Evolutionary conservation across 2,113 vertebrate genomes (phyloP).

Genomic region (Thalassoma bifasciatum): DNA sequence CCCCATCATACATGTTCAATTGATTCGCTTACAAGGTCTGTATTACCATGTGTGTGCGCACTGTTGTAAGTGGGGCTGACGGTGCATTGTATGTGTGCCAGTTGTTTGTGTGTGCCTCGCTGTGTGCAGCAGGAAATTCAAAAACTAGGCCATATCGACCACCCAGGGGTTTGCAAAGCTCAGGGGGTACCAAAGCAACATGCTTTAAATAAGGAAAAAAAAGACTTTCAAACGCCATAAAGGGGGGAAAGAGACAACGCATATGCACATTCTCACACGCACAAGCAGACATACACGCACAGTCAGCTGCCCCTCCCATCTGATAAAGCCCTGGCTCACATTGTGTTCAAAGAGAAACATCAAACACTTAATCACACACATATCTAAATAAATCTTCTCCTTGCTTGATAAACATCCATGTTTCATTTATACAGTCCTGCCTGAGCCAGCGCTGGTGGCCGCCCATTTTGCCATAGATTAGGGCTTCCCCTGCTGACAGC

Average conservation of each 20-base stretch:
- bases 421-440: conserved; percentile 48
- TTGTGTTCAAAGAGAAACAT: conserved; percentile 64
- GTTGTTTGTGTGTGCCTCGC: conserved; percentile 75
- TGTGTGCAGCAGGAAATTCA: conserved; percentile 74
- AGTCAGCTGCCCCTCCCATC: conserved; percentile 24
- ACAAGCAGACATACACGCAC: background rate
- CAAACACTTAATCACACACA: conserved; percentile 64
- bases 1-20: conserved; percentile 59
- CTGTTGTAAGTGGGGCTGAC: conserved; percentile 53
- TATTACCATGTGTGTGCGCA: conserved; percentile 14
- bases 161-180: conserved; percentile 81
- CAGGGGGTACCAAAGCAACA: conserved; percentile 78
- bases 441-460: conserved; percentile 42
- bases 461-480: conserved; percentile 62
- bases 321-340: conserved; percentile 40
- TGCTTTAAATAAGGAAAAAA: conserved; percentile 70
- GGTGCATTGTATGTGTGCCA: conserved; percentile 68
- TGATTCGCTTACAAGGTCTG: conserved; percentile 47
- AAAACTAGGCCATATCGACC: conserved; percentile 82
- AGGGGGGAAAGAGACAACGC: conserved; percentile 44
- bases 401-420: conserved; percentile 64
- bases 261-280: conserved; percentile 35
- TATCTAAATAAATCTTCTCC: conserved; percentile 60
- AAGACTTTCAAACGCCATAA: conserved; percentile 60
- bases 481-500: conserved; percentile 60